A percentile compares a stretch with the other conserved stretches of the same genome.
Evolutionary conservation across 2,797 vertebrate genomes (phyloP).

Genomic region (Carcharodon carcharias): DNA sequence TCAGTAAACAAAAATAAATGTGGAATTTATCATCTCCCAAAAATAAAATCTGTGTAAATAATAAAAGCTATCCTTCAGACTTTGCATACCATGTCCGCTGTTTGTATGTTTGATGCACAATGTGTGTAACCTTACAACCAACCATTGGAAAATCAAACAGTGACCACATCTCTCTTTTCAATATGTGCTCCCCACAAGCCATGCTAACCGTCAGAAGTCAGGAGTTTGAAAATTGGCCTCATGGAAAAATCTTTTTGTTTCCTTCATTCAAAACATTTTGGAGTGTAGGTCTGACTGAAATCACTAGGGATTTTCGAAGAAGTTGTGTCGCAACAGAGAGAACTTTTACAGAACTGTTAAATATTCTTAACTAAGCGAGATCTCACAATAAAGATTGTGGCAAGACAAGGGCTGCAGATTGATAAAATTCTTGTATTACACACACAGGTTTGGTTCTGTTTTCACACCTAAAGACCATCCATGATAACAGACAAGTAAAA

Average conservation of each 20-base stretch:
- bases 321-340: neutral
- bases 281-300: neutral
- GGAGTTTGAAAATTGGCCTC: neutral
- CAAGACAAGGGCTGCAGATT: neutral
- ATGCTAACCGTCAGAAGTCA: too few relatives aligned
- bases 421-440: neutral
- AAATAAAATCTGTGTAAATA: neutral
- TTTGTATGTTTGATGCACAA: too few relatives aligned
- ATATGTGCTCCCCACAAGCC: too few relatives aligned
- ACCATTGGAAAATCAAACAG: too few relatives aligned
- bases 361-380: neutral
- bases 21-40: neutral
- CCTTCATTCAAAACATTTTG: neutral
- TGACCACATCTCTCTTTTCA: too few relatives aligned
- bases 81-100: too few relatives aligned
- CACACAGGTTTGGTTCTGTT: neutral
- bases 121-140: too few relatives aligned
- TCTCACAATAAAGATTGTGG: neutral
- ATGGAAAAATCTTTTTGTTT: neutral
- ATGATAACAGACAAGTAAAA: neutral
- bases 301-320: neutral
- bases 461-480: neutral
- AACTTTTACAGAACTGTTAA: neutral
- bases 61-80: neutral
- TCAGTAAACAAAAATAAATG: neutral